Evolutionary conservation across 2,797 vertebrate genomes (phyloP), one percentile per base, ranked within the genome.

Genomic region (Balearica regulorum): DNA sequence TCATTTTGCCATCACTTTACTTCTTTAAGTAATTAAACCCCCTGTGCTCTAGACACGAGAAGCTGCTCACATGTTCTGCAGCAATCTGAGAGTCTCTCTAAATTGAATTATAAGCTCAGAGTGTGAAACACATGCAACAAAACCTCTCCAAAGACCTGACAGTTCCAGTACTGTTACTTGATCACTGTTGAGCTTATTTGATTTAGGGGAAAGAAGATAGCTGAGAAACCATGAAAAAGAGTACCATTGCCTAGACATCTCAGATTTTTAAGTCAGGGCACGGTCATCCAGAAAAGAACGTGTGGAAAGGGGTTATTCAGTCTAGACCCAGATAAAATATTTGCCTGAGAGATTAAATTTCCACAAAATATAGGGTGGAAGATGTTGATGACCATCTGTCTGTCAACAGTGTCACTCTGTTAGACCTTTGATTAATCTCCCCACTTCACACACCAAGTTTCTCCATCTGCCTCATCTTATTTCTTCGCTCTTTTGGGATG

Each of bases 11-110:
- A 96, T 69, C 60, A 44, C 64, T 71, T 82, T 83, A 83, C 41
- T 78, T 68, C 89, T 93, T 76, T 49, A 83, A 81, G 61, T 94
- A 95, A 96, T 96, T 95, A 96, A 96, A 75, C 25, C 16, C 44
- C 44, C 66, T 71, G 81, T 82, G 76, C 70, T 95, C 53, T 62
- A 89, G 82, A 89, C 82, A 76, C 1, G 1, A 80, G 84, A 97
- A 92, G 76, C 48, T 90, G 79, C 48, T 94, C 48, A 26, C 17
- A 4, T 60, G 78, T 55, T 89, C 85, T 94, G 79, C 61, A 92
- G 93, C 53, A 90, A 85, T 75, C 41, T 77, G 66, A 95, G 58
- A 79, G 57, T 76, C 64, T 93, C 83, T 87, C 61, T 70, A 78
- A 84, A 88, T 46, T 64, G 43, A 95, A 81, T 60, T 31, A 49